Base-by-base conservation (phyloP, 2,113 vertebrate genomes). In the Guaruba guarouba region DNA sequence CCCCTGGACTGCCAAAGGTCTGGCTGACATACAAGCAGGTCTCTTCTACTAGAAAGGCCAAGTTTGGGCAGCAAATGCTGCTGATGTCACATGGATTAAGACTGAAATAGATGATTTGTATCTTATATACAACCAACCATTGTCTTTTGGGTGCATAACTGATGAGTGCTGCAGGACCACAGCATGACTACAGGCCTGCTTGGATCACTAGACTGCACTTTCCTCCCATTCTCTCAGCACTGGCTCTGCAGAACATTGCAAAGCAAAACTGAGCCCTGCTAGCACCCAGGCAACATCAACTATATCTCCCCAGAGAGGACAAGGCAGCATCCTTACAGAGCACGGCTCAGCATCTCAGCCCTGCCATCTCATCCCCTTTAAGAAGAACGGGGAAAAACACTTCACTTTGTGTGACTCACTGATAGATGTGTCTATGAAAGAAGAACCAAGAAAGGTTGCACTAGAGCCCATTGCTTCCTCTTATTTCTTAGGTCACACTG, bases 141-240 rank as follows among this genome's bases (percentile, higher is more conserved):
- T 62, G 44, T 75, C 11, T 82, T 81, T 54, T 24, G 35, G 11
- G 25, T 75, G 28, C 22, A 63, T 18, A 31, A 39, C 7, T 10
- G 20, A n/a, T 0, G 2, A 84, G 68, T 0, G 2, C 35, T 67
- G 18, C 49, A 83, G 61, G 49, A 57, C 22, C 61, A 23, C 19
- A 31, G 35, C 48, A 82, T 0, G 1, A 6, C 24, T 28, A 33
- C 55, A 39, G 71, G 64, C 10, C 43, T 79, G 29, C 68, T 39
- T 22, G n/a, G 52, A 16, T n/a, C 35, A 37, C 0, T 0, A 37
- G 39, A 13, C 41, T 73, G 33, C 18, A 7, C 25, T 18, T 82
- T 25, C 46, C 14, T 86, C 13, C 66, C 29, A 2, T 61, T 61
- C 52, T 57, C 79, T 51, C 74, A 76, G 43, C 2, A 0, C 33